Conservation (phyloP, 2,113 vertebrate genomes). For the Plectropomus leopardus region DNA sequence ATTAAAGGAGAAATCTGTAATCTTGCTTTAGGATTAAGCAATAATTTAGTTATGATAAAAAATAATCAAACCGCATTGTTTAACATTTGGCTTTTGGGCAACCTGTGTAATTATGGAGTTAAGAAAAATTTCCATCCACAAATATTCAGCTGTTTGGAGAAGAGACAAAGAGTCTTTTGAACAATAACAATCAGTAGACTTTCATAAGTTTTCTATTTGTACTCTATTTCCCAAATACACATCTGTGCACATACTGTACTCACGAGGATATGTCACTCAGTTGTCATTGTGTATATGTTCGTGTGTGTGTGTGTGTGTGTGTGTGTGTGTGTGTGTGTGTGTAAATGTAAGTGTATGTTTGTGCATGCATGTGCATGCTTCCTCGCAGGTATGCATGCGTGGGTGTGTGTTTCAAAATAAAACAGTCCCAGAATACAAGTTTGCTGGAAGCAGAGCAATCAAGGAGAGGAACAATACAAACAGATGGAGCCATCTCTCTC, state of each 20-base stretch:
- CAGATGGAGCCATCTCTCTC: slow-evolving; percentile 70
- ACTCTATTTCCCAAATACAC: slow-evolving; percentile 38
- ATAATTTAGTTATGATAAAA: slow-evolving; percentile 11
- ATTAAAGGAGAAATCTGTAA: neutral
- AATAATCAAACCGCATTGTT: slow-evolving; percentile 10
- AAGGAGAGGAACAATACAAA: slow-evolving; percentile 70
- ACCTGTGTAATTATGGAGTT: slow-evolving; percentile 11
- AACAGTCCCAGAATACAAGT: slow-evolving; percentile 66
- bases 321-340: slow-evolving; percentile 45
- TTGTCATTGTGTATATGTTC: slow-evolving; percentile 22
- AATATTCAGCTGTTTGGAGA: slow-evolving; percentile 25
- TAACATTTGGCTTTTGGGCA: slow-evolving; percentile 15
- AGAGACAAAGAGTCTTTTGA: slow-evolving; percentile 39
- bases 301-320: neutral
- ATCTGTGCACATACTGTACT: slow-evolving; percentile 49
- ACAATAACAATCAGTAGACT: slow-evolving; percentile 44
- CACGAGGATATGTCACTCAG: slow-evolving; percentile 57
- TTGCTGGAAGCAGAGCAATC: slow-evolving; percentile 64
- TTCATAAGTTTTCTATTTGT: slow-evolving; percentile 45
- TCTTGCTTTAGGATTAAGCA: slow-evolving; percentile 29
- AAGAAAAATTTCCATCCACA: slow-evolving; percentile 35
- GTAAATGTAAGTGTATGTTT: slow-evolving; percentile 13
- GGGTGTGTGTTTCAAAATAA: slow-evolving; percentile 55
- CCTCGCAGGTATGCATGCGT: slow-evolving; percentile 63
- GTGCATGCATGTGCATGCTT: slow-evolving; percentile 3